These are phyloP conservation scores for Mergus octosetaceus DNA, from an alignment of 2,797 vertebrate genomes.

Conservation along the genomic window DNA sequence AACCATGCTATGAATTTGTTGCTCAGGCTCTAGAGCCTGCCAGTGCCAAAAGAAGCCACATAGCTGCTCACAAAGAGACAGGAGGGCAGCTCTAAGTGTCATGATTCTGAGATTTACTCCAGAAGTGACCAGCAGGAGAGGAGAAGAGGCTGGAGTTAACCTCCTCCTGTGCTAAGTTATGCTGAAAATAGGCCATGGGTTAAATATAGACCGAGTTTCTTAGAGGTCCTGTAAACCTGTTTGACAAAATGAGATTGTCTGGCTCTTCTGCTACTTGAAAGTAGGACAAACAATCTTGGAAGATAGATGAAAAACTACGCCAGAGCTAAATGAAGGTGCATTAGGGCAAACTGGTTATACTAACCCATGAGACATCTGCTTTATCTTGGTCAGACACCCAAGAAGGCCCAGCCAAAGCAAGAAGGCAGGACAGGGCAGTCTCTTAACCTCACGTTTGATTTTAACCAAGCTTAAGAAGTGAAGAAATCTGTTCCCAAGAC, in stretches of 20 bases:
- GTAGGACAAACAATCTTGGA: conserved; percentile 40
- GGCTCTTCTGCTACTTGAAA: conserved; percentile 16
- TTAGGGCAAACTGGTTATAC: not conserved
- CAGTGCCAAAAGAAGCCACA: not conserved
- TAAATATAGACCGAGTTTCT: conserved; percentile 51
- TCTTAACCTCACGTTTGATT: not conserved
- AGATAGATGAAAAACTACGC: not conserved
- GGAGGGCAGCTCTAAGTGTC: not conserved
- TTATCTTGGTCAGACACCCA: not conserved
- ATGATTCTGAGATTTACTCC: not conserved
- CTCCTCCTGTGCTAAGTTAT: not conserved
- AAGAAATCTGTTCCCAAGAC: not conserved
- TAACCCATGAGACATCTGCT: conserved; percentile 1
- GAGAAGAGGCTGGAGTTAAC: not conserved
- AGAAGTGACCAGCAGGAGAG: not conserved
- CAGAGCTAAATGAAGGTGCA: conserved; percentile 8
- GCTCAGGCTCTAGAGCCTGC: not conserved
- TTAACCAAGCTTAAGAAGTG: not conserved
- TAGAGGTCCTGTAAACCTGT: conserved; percentile 41
- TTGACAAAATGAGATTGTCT: conserved; percentile 42
- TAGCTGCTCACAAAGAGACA: not conserved
- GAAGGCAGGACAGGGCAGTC: not conserved
- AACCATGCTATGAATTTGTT: not conserved
- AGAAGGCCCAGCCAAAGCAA: not conserved
- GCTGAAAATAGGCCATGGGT: not conserved